Base-by-base conservation (phyloP, 2,888 invertebrate species). In the Fragum sueziense region DNA sequence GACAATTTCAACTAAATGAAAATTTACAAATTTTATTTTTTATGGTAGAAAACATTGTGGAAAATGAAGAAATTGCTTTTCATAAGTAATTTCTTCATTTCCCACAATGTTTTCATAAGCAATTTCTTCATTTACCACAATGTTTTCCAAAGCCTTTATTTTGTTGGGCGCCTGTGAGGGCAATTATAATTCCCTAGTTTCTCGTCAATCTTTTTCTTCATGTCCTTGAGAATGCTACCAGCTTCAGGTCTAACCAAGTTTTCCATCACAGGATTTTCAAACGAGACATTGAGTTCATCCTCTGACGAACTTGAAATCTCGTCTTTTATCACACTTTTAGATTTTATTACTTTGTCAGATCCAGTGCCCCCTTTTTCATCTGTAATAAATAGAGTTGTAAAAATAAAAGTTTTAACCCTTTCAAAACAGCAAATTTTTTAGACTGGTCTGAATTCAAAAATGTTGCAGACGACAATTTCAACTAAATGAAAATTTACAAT, bases 141-240 rank as follows among this genome's bases (percentile, higher is more conserved):
- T 51, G 54, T 69, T 67, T 70, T 62, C 47, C 73, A 57, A 25
- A 34, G 17, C 61, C 47, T 76, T 51, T 41, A 82, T 72, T 79
- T 80, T 62, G 77, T 82, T 29, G 62, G 41, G 34, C 74, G 74
- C 70, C 74, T 82, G 41, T 84, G 73, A 31, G 79, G 72, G 69
- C 80, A 84, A 52, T 84, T 76, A 31, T 84, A 84, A 29, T 73
- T 72, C 2, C 80, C 70, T 1, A 82, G 70, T 65, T 80, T 82
- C 57, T 80, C 85, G 67, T 80, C 85, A 65, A 85, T 80, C 47
- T 80, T 85, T 61, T 77, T 82, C 61, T 80, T 80, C 11, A 80
- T 85, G 17, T 78, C 71, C 61, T 82, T 82, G 0, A 80, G 70
- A 27, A 76, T 78, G 52, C 74, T 79, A 31, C 79, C 74, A 25